Percentiles rank a stretch among this genome's conserved stretches.
Evolutionary conservation across 2,797 vertebrate genomes (phyloP).

Genomic region (Ceyx erithaca): DNA sequence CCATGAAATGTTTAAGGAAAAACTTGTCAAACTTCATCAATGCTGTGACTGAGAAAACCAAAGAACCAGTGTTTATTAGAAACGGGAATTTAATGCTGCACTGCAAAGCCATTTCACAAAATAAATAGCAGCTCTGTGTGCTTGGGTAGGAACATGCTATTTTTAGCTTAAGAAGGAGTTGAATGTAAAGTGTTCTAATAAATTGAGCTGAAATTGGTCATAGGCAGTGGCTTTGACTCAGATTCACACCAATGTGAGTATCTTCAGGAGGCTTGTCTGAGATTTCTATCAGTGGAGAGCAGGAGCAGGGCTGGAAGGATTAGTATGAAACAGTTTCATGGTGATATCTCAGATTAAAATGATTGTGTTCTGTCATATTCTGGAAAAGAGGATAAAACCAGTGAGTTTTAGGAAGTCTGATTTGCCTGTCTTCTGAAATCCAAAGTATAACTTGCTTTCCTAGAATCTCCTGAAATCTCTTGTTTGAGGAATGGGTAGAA

Average conservation of each 20-base stretch:
- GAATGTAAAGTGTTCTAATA: conserved; percentile 15
- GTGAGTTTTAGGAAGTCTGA: not conserved
- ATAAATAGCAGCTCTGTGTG: conserved; percentile 45
- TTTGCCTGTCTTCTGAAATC: not conserved
- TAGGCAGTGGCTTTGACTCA: conserved; percentile 15
- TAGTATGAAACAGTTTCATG: not conserved
- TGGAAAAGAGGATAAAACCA: not conserved
- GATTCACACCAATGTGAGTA: not conserved
- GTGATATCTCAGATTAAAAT: not conserved
- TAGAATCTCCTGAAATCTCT: not conserved
- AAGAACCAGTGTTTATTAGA: conserved; percentile 1
- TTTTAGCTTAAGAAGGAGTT: conserved; percentile 39
- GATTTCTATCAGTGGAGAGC: not conserved
- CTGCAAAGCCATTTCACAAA: conserved; percentile 46
- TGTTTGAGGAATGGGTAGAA: not conserved
- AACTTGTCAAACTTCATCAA: not conserved
- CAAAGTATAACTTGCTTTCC: not conserved
- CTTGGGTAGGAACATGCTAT: conserved; percentile 31
- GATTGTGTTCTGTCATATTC: not conserved
- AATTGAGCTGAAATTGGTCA: conserved; percentile 33
- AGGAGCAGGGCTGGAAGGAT: not conserved
- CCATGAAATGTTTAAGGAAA: not conserved
- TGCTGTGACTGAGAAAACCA: not conserved
- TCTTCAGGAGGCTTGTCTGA: not conserved
- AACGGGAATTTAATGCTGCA: not conserved